Percentiles rank a stretch among this genome's conserved stretches.
phyloP scores from a whole-genome alignment of 2,888 invertebrate genomes.

The Aleiodes alternator region DNA sequence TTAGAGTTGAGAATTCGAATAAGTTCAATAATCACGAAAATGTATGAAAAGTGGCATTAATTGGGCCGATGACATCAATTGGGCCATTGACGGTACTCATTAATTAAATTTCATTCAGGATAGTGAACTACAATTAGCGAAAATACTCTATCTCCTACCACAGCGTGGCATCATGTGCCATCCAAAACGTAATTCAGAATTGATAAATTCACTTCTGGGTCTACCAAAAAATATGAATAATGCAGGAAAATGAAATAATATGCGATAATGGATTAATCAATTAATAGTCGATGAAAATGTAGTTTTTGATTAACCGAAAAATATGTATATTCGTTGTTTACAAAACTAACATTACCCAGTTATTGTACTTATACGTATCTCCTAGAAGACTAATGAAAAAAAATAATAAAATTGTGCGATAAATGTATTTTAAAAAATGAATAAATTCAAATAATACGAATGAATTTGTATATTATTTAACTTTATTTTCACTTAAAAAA shows the following conservation, averaged over 20 bases:
- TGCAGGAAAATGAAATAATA: slow-evolving; percentile 78
- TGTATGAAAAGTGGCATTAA: too few species aligned
- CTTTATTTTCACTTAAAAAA: background rate
- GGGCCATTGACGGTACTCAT: too few species aligned
- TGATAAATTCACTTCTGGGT: slow-evolving; percentile 86
- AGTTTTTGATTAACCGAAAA: background rate
- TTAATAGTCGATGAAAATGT: background rate
- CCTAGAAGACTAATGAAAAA: too few species aligned
- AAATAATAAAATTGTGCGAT: too few species aligned
- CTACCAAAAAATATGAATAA: slow-evolving; percentile 86
- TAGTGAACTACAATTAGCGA: slow-evolving; percentile 64
- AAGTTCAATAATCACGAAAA: too few species aligned
- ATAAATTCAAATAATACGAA: too few species aligned
- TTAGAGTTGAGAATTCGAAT: too few species aligned
- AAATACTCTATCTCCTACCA: slow-evolving; percentile 60
- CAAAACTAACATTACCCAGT: too few species aligned
- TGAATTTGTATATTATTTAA: too few species aligned
- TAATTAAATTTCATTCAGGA: slow-evolving; percentile 60
- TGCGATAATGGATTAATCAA: background rate
- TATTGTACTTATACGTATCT: too few species aligned
- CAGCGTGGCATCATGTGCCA: slow-evolving; percentile 66
- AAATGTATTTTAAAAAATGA: too few species aligned
- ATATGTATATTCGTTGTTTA: background rate
- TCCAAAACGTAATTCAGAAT: slow-evolving; percentile 83
- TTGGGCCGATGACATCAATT: too few species aligned